Base-by-base conservation (phyloP, 2,797 vertebrate genomes). In the Anguilla anguilla region DNA sequence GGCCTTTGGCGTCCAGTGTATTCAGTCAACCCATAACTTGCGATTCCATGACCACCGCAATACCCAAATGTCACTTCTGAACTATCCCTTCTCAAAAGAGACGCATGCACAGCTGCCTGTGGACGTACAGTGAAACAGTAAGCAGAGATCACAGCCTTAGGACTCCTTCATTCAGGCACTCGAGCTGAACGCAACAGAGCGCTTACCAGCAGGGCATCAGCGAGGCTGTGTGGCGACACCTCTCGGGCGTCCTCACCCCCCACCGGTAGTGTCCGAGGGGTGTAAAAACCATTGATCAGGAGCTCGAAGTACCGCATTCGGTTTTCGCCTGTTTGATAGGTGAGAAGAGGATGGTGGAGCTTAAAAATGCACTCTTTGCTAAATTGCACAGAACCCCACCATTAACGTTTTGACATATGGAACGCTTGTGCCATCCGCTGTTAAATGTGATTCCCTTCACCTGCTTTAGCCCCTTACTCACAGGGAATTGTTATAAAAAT, bases 231-330 rank as follows among this genome's bases (percentile, higher is more conserved):
- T 10, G 98, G 96, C 0, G 96, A 97, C 0, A 81, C 92, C 0
- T 96, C 96, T 92, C 96, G 95, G 87, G 91, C 88, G 79, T 51
- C 86, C 53, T 98, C 97, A 0, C 91, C 95, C 84, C 96, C 97
- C 84, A 98, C 96, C 0, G 98, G 98, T 84, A 99, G 95, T 46
- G 97, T 98, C 95, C 97, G 97, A 22, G 98, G 98, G 83, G 97
- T 98, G 89, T 97, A 98, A 55, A 97, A 93, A 86, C 98, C 98
- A 9, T 93, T 97, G 61, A 98, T 94, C 72, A 99, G 95, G 87
- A 99, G 96, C 69, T 99, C 97, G 6, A 99, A 97, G 93, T 99
- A 99, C 86, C 96, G 93, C 88, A 96, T 95, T 69, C 98, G 97
- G 89, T 98, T 98, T 93, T 98, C 97, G 93, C 99, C 99, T 99